A percentile compares a stretch with the other conserved stretches of the same genome.
These are phyloP conservation scores for Sebastes wilsoni DNA, from an alignment of 2,797 vertebrate species.

Conservation along the genomic window DNA sequence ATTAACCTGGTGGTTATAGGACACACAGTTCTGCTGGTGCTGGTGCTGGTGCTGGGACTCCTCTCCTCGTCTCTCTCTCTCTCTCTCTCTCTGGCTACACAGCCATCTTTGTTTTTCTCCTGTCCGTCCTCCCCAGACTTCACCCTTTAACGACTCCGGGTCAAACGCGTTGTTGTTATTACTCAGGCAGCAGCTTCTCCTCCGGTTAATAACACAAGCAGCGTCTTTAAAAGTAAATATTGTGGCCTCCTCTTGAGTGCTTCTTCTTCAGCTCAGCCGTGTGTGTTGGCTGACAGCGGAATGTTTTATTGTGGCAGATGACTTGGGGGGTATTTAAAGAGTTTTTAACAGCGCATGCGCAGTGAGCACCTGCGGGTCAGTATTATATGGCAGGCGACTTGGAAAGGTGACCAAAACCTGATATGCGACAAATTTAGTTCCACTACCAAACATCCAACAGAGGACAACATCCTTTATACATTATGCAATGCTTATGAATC, in stretches of 20 bases:
- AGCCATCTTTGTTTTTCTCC: constrained; percentile 88
- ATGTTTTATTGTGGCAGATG: constrained; percentile 85
- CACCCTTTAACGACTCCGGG: constrained; percentile 68
- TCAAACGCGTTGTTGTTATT: constrained; percentile 50
- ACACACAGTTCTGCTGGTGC: constrained; percentile 62
- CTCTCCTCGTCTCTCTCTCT: constrained; percentile 10
- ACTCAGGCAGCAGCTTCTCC: constrained; percentile 32
- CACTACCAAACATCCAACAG: not conserved
- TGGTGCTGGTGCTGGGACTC: constrained; percentile 39
- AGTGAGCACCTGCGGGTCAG: constrained; percentile 72
- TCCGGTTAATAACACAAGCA: constrained; percentile 42
- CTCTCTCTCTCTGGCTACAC: constrained; percentile 75
- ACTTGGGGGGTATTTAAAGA: constrained; percentile 86
- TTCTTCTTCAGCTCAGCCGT: constrained; percentile 10
- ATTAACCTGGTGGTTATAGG: constrained; percentile 35
- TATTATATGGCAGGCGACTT: constrained; percentile 42
- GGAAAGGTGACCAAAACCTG: constrained; percentile 74
- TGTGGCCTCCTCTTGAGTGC: too few relatives aligned
- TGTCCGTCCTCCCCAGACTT: constrained; percentile 74
- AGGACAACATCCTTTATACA: not conserved
- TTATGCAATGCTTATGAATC: not conserved
- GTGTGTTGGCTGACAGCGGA: constrained; percentile 77
- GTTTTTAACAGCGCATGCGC: constrained; percentile 79
- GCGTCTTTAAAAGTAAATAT: constrained; percentile 52
- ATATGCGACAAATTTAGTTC: constrained; percentile 74